Base-by-base conservation (phyloP, 2,888 invertebrate genomes). In the Empis livida region DNA sequence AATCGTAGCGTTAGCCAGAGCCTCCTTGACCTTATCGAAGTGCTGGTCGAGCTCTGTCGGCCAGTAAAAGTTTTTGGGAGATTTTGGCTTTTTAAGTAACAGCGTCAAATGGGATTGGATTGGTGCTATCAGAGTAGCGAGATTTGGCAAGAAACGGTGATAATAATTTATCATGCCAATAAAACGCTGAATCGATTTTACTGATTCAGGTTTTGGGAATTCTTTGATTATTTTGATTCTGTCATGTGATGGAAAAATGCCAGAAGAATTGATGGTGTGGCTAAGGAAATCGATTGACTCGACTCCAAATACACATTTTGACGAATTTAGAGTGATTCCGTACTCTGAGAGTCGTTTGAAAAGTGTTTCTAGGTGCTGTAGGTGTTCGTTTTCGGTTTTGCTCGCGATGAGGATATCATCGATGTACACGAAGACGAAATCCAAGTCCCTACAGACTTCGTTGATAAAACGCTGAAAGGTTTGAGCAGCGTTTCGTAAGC, bases 401-500 rank as follows among this genome's bases (percentile, higher is more conserved):
- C 55, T 52, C 10, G 57, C 55, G 6, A 58, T 46, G 8, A 58
- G 47, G 14, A 57, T 50, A 44, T 59, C 59, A 45, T 60, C 59
- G 5, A 59, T 20, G 43, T 59, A 60, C 5, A 44, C 41, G 42
- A 51, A 55, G 11, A 37, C 45, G 46, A 60, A 52, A 16, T 53
- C 56, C 5, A 55, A 37, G 9, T 45, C 54, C 37, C 49, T 27
- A 11, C 54, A 32, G 2, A 60, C 51, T 5, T 55, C 48, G 42
- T 64, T 52, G 31, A 64, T 58, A 45, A 59, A 59, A 1, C 61
- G 46, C 45, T 61, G 59, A 46, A 64, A 65, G 1, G 61, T 59
- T 37, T 59, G 59, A 2, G 55, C 59, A 2, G 61, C 60, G 45
- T 63, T 63, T 1, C 57, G 46, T 2, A 66, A 52, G 1, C 62